A percentile compares a stretch with the other conserved stretches of the same genome.
phyloP scores from a whole-genome alignment of 1,140 invertebrate genomes.

The Rhyzopertha dominica region DNA sequence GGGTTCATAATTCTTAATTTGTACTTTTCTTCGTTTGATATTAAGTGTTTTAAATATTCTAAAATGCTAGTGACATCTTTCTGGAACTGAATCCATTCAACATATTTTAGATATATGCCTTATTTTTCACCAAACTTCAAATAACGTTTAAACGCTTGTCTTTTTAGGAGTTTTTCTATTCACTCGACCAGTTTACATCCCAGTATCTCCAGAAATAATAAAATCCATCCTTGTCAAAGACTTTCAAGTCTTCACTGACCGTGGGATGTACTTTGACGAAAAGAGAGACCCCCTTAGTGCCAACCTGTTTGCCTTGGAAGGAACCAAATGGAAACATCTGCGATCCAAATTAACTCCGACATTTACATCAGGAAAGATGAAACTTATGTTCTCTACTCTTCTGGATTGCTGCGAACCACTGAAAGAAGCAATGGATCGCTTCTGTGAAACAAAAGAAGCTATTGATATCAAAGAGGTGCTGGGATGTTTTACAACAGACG shows the following conservation, averaged over 20 bases:
- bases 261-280: constrained; percentile 45
- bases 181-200: constrained; percentile 47
- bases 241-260: constrained; percentile 50
- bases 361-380: constrained; percentile 30
- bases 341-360: constrained; percentile 56
- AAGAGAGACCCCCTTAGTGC: constrained; percentile 33
- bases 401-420: background rate
- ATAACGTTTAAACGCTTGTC: too few relatives aligned
- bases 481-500: too few relatives aligned
- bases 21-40: too few relatives aligned
- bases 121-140: too few relatives aligned
- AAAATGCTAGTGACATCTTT: too few relatives aligned
- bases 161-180: constrained; percentile 33
- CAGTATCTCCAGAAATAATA: constrained; percentile 53
- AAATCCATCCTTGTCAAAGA: constrained; percentile 56
- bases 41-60: too few relatives aligned
- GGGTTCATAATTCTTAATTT: too few relatives aligned
- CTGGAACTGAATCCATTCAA: too few relatives aligned
- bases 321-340: constrained; percentile 54
- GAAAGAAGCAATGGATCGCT: too few relatives aligned
- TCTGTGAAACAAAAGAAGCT: too few relatives aligned
- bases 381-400: constrained; percentile 2
- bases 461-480: too few relatives aligned
- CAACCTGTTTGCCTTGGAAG: constrained; percentile 48
- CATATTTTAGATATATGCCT: too few relatives aligned